A percentile compares a stretch with the other conserved stretches of the same genome.
Evolutionary conservation across 2,888 invertebrate species (phyloP).

Genomic region (Venustoraphidia nigricollis): DNA sequence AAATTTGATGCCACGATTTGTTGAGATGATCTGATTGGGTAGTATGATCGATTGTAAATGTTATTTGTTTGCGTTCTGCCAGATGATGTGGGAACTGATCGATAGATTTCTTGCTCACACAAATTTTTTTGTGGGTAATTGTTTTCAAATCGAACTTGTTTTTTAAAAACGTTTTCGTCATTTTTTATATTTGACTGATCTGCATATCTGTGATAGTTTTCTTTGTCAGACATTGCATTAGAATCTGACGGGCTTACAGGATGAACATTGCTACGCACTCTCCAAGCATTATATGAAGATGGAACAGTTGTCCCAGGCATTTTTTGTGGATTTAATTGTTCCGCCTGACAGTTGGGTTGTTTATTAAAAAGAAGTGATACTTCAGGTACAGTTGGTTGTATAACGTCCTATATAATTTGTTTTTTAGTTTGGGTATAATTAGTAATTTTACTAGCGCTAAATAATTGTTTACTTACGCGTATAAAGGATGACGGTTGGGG

Average conservation of each 20-base stretch:
- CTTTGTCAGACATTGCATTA: not conserved
- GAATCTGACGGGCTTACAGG: too few relatives aligned
- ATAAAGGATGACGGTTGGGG: not conserved
- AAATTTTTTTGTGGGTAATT: too few relatives aligned
- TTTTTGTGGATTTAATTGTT: too few relatives aligned
- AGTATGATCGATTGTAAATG: too few relatives aligned
- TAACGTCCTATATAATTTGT: not conserved
- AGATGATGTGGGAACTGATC: too few relatives aligned
- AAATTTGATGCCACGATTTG: too few relatives aligned
- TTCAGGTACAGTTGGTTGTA: not conserved
- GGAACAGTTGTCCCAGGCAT: not conserved
- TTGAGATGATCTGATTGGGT: too few relatives aligned
- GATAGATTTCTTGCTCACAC: too few relatives aligned
- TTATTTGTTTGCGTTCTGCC: too few relatives aligned
- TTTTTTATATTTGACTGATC: too few relatives aligned
- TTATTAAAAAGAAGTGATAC: not conserved
- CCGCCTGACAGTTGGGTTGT: not conserved
- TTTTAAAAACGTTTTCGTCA: not conserved
- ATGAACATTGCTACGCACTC: not conserved
- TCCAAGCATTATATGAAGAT: constrained; percentile 2
- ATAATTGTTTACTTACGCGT: not conserved
- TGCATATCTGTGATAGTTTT: not conserved
- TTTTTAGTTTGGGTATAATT: not conserved
- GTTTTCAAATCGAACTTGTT: constrained; percentile 1
- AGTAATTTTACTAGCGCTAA: not conserved